These are phyloP conservation scores for Cyrtorhinus lividipennis DNA, from an alignment of 1,140 invertebrate genomes.

Conservation along the genomic window DNA sequence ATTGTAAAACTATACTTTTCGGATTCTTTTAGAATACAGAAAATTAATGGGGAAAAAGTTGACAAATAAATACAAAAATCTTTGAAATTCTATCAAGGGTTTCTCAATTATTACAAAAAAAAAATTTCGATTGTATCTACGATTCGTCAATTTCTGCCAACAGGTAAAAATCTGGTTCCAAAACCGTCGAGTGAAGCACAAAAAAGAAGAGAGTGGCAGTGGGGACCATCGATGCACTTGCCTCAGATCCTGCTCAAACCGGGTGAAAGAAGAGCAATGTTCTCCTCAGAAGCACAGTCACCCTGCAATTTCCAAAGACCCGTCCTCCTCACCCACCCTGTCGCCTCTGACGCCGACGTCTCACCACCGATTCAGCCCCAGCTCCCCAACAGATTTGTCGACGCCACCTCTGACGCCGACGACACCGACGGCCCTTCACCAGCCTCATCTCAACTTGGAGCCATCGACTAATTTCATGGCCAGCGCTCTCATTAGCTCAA, in stretches of 20 bases:
- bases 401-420: neutral
- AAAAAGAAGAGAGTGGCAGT: constrained; percentile 53
- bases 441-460: neutral
- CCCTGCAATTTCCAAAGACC: neutral
- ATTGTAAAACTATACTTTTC: too few relatives aligned
- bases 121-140: too few relatives aligned
- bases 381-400: neutral
- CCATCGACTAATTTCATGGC: neutral
- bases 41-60: too few relatives aligned
- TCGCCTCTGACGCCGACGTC: neutral
- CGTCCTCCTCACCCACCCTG: neutral
- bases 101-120: too few relatives aligned
- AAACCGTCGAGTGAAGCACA: constrained; percentile 96
- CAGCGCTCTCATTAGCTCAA: neutral
- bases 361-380: neutral
- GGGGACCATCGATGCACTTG: constrained; percentile 18
- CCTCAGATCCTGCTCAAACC: constrained; percentile 19
- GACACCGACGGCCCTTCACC: neutral
- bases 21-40: too few relatives aligned
- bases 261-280: constrained; percentile 13
- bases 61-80: too few relatives aligned
- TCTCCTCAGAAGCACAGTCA: neutral
- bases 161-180: constrained; percentile 97
- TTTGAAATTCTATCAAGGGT: too few relatives aligned
- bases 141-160: too few relatives aligned